Conservation (phyloP, 2,113 vertebrate genomes). For the Laticauda colubrina region DNA sequence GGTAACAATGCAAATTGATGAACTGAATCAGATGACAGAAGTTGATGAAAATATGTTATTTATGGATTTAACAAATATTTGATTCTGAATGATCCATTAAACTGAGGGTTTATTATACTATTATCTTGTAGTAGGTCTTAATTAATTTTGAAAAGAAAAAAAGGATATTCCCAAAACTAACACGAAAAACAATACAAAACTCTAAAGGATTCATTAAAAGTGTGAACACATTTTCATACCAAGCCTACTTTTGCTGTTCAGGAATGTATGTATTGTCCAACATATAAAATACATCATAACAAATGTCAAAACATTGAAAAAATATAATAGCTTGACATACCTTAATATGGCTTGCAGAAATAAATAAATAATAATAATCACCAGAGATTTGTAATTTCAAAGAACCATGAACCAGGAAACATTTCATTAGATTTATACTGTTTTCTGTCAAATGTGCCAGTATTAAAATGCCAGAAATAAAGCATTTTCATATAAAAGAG, state of each 20-base stretch:
- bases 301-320: constrained; percentile 40
- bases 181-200: neutral
- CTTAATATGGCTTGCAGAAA: constrained; percentile 53
- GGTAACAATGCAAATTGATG: neutral
- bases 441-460: constrained; percentile 51
- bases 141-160: neutral
- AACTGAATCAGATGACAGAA: constrained; percentile 24
- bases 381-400: constrained; percentile 48
- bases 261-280: constrained; percentile 40
- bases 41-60: neutral
- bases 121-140: neutral
- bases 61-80: neutral
- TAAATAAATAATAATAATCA: constrained; percentile 60
- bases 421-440: constrained; percentile 52
- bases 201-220: neutral
- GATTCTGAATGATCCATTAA: neutral
- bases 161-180: neutral
- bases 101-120: neutral
- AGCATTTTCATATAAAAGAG: constrained; percentile 34
- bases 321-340: constrained; percentile 29
- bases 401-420: constrained; percentile 46
- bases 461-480: constrained; percentile 47
- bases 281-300: constrained; percentile 28
- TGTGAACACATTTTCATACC: constrained; percentile 7
- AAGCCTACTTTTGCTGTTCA: constrained; percentile 40